Percentiles rank a stretch among this genome's conserved stretches.
Conservation (phyloP, 2,113 vertebrate species). For the Rhinoptilus africanus region DNA sequence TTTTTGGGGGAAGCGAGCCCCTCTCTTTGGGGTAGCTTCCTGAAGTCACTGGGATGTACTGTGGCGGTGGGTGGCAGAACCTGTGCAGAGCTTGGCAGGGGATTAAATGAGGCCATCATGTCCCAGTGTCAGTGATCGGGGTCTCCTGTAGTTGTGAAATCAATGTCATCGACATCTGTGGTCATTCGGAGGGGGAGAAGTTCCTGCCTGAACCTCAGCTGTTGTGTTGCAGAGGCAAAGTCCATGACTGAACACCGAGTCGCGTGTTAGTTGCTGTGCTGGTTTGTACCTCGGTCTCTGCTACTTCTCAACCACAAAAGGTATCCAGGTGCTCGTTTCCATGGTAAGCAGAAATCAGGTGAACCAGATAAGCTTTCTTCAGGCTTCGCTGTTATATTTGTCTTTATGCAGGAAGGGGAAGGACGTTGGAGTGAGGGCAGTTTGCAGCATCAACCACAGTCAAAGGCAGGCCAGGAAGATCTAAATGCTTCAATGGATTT, state of each 20-base stretch:
- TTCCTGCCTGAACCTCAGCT: background rate
- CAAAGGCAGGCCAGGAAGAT: background rate
- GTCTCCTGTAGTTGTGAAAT: background rate
- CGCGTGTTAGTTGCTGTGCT: background rate
- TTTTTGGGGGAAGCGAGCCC: background rate
- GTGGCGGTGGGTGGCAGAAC: no score
- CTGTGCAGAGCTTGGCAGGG: background rate
- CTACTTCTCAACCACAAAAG: background rate
- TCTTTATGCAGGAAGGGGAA: background rate
- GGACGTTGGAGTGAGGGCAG: background rate
- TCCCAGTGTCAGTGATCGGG: rapidly evolving
- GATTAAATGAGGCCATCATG: background rate
- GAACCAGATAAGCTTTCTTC: background rate
- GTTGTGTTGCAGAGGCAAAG: background rate
- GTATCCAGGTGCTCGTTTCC: background rate
- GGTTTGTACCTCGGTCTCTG: background rate
- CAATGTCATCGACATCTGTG: rapidly evolving
- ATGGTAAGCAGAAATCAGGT: background rate
- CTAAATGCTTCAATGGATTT: background rate
- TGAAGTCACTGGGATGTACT: rapidly evolving
- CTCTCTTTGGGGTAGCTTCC: background rate
- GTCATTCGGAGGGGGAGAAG: background rate
- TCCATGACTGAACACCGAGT: rapidly evolving
- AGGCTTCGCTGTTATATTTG: rapidly evolving
- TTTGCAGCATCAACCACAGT: background rate